Base-by-base conservation (phyloP, 1,140 invertebrate species). In the Drosophila tristis region DNA sequence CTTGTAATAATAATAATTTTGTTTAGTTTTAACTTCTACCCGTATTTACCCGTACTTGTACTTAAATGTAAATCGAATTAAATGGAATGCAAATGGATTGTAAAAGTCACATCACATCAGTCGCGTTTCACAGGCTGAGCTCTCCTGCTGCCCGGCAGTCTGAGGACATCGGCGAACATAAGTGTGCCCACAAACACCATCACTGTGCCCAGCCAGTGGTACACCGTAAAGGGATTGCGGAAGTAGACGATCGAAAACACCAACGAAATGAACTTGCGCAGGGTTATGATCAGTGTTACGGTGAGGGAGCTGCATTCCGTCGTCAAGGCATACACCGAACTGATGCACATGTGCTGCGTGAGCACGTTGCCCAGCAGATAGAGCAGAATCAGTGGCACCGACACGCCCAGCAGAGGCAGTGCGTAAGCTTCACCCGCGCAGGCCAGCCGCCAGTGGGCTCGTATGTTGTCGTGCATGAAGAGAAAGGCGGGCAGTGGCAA, bases 221-320 rank as follows among this genome's bases (percentile, higher is more conserved):
- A 94, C 0, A 95, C 4, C 0, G 98, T 99, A 90, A 99, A 99
- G 2, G 96, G 95, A 94, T 99, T 99, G 67, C 95, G 93, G 90
- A 99, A 99, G 92, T 99, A 99, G 29, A 98, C 78, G 76, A 99
- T 99, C 0, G 98, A 99, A 87, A 99, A 96, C 15, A 99, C 92
- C 45, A 99, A 92, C 5, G 98, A 99, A 1, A 98, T 93, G 90
- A 99, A 99, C 92, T 99, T 99, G 16, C 99, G 94, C 43, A 99
- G 92, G 0, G 99, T 99, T 16, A 99, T 95, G 2, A 99, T 97
- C 51, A 99, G 93, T 0, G 98, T 99, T 0, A 99, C 98, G 0
- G 98, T 98, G 16, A 99, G 91, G 0, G 98, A 99, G 5, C 96
- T 95, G 91, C 98, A 98, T 92, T 98, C 97, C 0, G 98, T 97